Evolutionary conservation across 2,797 vertebrate species (phyloP).

Genomic region (Taeniopygia guttata): DNA sequence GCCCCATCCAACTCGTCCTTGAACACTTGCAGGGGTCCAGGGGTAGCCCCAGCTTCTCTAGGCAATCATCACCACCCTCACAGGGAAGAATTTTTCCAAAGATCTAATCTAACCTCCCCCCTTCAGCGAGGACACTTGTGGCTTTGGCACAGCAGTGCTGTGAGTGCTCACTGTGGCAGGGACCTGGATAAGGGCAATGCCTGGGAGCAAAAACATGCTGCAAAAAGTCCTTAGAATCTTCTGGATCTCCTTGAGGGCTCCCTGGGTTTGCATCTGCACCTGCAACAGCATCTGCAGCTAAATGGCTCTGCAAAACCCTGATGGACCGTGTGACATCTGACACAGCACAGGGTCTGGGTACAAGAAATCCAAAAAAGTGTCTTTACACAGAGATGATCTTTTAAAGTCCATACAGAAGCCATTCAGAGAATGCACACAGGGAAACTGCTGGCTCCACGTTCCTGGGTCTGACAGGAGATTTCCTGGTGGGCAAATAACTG

Average conservation of each 20-base stretch:
- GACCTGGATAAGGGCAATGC: background rate
- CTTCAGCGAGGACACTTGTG: background rate
- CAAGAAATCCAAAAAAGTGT: background rate
- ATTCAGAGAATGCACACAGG: background rate
- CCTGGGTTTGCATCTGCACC: background rate
- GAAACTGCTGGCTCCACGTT: background rate
- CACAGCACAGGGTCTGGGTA: background rate
- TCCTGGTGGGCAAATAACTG: background rate
- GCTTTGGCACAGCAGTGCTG: background rate
- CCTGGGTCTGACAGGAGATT: background rate
- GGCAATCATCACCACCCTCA: rapidly evolving
- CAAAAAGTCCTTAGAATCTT: background rate
- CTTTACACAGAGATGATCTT: background rate
- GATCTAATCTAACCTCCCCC: background rate
- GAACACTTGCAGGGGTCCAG: background rate
- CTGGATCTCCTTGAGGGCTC: background rate
- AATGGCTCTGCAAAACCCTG: background rate
- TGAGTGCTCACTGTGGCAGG: background rate
- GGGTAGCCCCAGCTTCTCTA: background rate
- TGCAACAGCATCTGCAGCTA: background rate
- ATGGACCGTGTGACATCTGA: background rate
- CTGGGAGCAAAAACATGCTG: background rate
- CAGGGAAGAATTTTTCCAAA: background rate
- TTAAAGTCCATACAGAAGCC: background rate
- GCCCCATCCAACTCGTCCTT: rapidly evolving